Evolutionary conservation across 2,888 invertebrate genomes (phyloP), one percentile per base, ranked within the genome.

Genomic region (Chloroclystis v-ata): DNA sequence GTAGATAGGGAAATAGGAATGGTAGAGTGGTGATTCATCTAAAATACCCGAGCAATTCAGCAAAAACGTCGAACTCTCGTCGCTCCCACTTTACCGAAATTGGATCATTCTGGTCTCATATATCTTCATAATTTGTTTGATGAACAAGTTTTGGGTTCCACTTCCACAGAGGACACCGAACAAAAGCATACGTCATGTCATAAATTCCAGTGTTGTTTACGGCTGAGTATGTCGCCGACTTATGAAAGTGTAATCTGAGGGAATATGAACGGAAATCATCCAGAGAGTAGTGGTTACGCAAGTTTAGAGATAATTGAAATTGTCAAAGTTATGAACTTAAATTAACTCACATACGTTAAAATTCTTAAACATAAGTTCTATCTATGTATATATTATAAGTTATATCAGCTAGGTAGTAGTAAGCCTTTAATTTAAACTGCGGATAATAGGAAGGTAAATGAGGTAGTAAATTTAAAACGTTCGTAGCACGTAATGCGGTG

Each of bases 11-110:
- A 74, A 78, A 81, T 72, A 75, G 72, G 71, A 69, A 69, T 71
- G 73, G 69, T 77, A 78, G 76, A 75, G 75, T 71, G 74, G 69
- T 78, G 74, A 86, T 87, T 83, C 84, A 82, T 85, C 81, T 82
- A 74, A 82, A 84, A 86, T 81, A 83, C 80, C 80, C 79, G 78
- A 81, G 81, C 80, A 82, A 81, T 82, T 81, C 81, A 73, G 74
- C 75, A 67, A 73, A 75, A 74, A 76, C 63, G 78, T 83, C 81
- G 81, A 85, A 84, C 72, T 81, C 75, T 77, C 74, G 75, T 74
- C 79, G 77, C 72, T 74, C 70, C 76, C 78, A 84, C 82, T 85
- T 82, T 82, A 73, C 75, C 75, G 69, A 81, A 85, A 86, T 85
- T 83, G 83, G 81, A 82, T 78, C 76, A 81, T 79, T 81, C 75